Evolutionary conservation across 2,797 vertebrate genomes (phyloP).

Genomic region (Paguma larvata): DNA sequence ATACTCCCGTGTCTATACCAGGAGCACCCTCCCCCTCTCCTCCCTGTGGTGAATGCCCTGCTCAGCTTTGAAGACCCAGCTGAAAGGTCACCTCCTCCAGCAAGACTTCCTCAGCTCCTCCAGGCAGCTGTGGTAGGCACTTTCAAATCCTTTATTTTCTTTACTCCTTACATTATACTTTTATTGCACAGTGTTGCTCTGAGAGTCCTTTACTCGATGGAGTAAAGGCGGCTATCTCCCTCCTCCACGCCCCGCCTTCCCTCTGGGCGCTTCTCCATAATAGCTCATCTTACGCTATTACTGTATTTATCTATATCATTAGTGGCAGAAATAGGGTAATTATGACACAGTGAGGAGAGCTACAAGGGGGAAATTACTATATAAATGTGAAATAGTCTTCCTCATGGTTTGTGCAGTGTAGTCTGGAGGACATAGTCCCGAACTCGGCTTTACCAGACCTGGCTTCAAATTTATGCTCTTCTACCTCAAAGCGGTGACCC

Average conservation of each 20-base stretch:
- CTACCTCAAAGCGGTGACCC: background rate
- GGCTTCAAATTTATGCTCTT: slow-evolving; percentile 8
- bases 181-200: background rate
- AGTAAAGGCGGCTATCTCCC: background rate
- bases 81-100: background rate
- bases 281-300: background rate
- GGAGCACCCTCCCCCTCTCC: background rate
- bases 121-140: no score
- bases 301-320: background rate
- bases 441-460: background rate
- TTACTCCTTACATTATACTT: background rate
- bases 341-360: background rate
- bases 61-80: background rate
- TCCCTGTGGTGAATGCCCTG: background rate
- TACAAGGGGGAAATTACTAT: background rate
- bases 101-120: slow-evolving; percentile 2
- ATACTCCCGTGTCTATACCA: background rate
- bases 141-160: background rate
- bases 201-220: background rate
- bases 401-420: background rate
- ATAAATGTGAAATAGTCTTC: background rate
- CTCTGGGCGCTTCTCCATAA: no score
- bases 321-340: background rate
- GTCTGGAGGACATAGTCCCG: background rate
- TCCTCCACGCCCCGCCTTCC: background rate